A percentile compares a stretch with the other conserved stretches of the same genome.
phyloP scores from a whole-genome alignment of 2,113 vertebrate genomes.

The Ameiurus melas region DNA sequence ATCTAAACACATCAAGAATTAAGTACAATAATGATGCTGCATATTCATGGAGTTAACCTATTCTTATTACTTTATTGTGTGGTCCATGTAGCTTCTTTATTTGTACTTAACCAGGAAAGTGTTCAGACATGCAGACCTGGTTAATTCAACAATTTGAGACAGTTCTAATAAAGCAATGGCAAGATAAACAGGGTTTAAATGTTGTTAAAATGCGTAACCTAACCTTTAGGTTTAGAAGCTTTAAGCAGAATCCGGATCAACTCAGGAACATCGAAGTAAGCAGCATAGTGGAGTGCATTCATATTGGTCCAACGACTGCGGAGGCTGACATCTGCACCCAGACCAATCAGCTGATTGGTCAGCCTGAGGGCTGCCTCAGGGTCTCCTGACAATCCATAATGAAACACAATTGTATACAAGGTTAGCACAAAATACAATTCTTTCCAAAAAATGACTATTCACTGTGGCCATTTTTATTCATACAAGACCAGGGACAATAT shows the following conservation, averaged over 20 bases:
- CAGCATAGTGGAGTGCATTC: slow-evolving; percentile 90
- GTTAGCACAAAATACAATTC: too few species aligned
- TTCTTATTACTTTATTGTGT: not conserved
- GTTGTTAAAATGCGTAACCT: slow-evolving; percentile 11
- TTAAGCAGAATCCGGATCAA: slow-evolving; percentile 86
- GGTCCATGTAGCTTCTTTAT: not conserved
- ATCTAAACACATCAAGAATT: not conserved
- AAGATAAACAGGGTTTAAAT: not conserved
- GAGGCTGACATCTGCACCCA: slow-evolving; percentile 84
- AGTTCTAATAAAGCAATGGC: not conserved
- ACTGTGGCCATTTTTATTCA: not conserved
- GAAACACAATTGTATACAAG: not conserved
- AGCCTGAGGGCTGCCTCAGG: slow-evolving; percentile 83
- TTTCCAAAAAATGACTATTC: not conserved
- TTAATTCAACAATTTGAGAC: not conserved
- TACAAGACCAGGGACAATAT: not conserved
- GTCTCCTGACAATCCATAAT: slow-evolving; percentile 72
- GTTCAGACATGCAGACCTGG: not conserved
- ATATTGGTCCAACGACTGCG: slow-evolving; percentile 95
- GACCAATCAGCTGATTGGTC: slow-evolving; percentile 79
- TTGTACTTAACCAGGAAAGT: not conserved
- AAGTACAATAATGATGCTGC: not conserved
- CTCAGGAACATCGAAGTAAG: slow-evolving; percentile 89
- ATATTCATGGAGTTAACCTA: not conserved
- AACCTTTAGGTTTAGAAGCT: slow-evolving; percentile 81